Percentiles rank a stretch among this genome's conserved stretches.
These are phyloP conservation scores for Platyrinchus mystaceus DNA, from an alignment of 2,797 vertebrate species.

Conservation along the genomic window DNA sequence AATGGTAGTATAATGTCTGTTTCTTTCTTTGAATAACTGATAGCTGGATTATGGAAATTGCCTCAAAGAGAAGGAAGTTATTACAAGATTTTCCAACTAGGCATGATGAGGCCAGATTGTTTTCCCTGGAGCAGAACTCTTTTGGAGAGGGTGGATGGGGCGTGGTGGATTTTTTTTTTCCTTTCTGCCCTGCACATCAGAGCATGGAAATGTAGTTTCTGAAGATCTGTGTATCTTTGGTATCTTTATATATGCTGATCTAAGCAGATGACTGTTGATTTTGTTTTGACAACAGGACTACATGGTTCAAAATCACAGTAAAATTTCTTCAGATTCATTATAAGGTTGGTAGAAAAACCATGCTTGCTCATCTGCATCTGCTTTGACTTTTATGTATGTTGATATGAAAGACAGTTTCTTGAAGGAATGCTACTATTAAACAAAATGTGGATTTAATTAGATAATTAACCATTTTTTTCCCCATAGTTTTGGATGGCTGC, in stretches of 20 bases:
- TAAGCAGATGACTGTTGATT: background rate
- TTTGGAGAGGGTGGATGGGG: background rate
- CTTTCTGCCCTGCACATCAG: background rate
- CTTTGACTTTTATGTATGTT: background rate
- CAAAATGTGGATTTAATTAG: background rate
- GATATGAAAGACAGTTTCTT: background rate
- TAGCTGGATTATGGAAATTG: constrained; percentile 36
- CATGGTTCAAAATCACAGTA: background rate
- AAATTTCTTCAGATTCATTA: background rate
- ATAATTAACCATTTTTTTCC: background rate
- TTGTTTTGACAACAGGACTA: background rate
- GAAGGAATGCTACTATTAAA: background rate
- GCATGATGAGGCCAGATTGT: background rate
- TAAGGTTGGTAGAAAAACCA: background rate
- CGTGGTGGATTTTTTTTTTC: background rate
- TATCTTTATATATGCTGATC: background rate
- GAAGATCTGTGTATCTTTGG: background rate
- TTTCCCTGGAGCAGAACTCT: background rate
- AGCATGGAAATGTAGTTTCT: background rate
- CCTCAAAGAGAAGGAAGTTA: constrained; percentile 18
- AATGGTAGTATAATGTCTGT: background rate
- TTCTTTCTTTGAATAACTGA: constrained; percentile 33
- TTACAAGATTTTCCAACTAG: background rate
- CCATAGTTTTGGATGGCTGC: background rate
- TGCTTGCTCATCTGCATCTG: background rate